Evolutionary conservation across 2,888 invertebrate species (phyloP).

Genomic region (Cosmorhoe ocellata): DNA sequence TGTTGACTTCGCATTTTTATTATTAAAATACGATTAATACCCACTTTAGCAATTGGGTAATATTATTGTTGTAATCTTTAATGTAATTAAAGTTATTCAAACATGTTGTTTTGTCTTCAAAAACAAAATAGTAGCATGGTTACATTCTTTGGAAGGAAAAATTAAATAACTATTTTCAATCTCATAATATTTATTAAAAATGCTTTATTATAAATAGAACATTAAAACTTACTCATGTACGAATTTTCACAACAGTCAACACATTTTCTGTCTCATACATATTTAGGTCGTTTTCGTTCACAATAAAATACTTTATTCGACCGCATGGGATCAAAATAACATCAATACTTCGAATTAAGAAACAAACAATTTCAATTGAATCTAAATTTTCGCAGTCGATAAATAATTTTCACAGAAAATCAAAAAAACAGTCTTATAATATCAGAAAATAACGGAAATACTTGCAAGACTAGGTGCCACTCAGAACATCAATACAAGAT

Average conservation of each 20-base stretch:
- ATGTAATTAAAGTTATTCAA: too few species aligned
- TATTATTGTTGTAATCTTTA: too few species aligned
- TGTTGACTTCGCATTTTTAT: too few species aligned
- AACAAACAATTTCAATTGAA: slow-evolving; percentile 31
- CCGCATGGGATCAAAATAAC: slow-evolving; percentile 31
- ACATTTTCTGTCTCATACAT: slow-evolving; percentile 36
- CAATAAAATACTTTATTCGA: slow-evolving; percentile 48
- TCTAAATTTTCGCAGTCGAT: slow-evolving; percentile 34
- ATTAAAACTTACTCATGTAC: slow-evolving; percentile 62
- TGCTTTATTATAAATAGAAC: slow-evolving; percentile 77
- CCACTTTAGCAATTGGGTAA: too few species aligned
- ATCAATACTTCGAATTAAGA: slow-evolving; percentile 55
- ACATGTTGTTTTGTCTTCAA: too few species aligned
- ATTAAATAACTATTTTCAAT: too few species aligned
- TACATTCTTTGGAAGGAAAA: too few species aligned
- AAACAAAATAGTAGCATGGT: too few species aligned
- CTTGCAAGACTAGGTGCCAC: slow-evolving; percentile 63
- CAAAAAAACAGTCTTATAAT: slow-evolving; percentile 69
- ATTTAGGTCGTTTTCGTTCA: slow-evolving; percentile 50
- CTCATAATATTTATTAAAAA: slow-evolving; percentile 64
- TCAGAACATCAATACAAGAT: slow-evolving; percentile 52
- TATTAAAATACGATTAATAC: too few species aligned
- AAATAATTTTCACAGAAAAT: slow-evolving; percentile 48
- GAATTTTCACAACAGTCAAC: slow-evolving; percentile 62
- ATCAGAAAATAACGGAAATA: slow-evolving; percentile 55